Evolutionary conservation across 2,797 vertebrate species (phyloP).

Genomic region (Acanthiza pusilla): DNA sequence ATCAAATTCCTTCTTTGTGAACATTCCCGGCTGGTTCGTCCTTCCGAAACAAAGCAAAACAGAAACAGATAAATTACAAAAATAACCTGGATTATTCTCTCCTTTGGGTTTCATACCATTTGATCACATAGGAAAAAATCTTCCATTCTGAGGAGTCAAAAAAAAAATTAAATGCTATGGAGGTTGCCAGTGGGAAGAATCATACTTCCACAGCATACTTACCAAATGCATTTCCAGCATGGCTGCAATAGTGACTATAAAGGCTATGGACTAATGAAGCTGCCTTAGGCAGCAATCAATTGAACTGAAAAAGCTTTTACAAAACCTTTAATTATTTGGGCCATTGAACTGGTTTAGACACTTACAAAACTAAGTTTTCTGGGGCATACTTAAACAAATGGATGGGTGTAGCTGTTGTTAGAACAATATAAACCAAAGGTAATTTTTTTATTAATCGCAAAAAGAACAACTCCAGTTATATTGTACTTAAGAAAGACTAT

Average conservation of each 20-base stretch:
- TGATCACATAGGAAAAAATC: neutral
- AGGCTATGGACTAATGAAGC: neutral
- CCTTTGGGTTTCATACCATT: neutral
- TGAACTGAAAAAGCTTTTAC: neutral
- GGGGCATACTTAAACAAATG: neutral
- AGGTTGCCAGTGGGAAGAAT: neutral
- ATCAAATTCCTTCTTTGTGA: slow-evolving; percentile 89
- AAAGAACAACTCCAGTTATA: neutral
- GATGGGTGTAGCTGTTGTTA: neutral
- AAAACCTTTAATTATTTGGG: neutral
- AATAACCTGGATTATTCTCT: neutral
- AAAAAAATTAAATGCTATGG: neutral
- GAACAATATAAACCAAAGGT: neutral
- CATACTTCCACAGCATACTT: neutral
- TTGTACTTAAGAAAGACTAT: neutral
- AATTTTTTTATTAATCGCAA: neutral
- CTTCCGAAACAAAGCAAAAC: slow-evolving; percentile 64
- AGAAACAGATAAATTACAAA: neutral
- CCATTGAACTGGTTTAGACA: neutral
- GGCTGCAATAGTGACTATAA: neutral
- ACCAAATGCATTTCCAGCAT: neutral
- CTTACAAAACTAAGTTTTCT: neutral
- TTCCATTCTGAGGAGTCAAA: neutral
- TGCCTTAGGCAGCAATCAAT: neutral
- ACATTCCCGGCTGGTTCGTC: slow-evolving; percentile 85